Conservation (phyloP, 2,888 invertebrate species). For the Diadromus collaris region DNA sequence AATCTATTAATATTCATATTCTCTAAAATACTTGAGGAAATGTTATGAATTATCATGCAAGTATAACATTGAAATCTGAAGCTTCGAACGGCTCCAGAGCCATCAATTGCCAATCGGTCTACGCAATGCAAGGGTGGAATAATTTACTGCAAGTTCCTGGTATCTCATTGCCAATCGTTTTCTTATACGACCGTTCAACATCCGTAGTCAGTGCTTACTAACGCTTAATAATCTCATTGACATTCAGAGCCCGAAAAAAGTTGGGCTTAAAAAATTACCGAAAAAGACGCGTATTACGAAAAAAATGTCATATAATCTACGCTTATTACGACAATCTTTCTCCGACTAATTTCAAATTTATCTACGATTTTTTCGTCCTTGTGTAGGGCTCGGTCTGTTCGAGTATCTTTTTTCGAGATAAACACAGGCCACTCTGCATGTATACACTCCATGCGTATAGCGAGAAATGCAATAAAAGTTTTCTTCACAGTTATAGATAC, state of each 20-base stretch:
- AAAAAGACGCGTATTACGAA: conserved; percentile 18
- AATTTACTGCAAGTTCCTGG: not conserved
- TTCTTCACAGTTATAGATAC: conserved; percentile 76
- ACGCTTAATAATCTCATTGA: conserved; percentile 36
- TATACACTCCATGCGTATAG: conserved; percentile 50
- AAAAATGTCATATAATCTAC: conserved; percentile 22
- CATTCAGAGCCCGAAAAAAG: conserved; percentile 31
- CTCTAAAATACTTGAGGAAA: not conserved
- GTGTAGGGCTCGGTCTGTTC: conserved; percentile 3
- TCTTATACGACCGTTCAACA: conserved; percentile 8
- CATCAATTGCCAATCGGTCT: not conserved
- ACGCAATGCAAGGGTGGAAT: conserved; percentile 4
- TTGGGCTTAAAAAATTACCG: conserved; percentile 20
- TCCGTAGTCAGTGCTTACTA: not conserved
- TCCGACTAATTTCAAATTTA: conserved; percentile 19
- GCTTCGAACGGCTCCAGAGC: not conserved
- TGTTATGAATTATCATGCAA: not conserved
- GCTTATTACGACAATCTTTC: conserved; percentile 11
- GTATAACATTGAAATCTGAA: not conserved
- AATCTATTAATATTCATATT: not conserved
- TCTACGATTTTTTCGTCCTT: conserved; percentile 6
- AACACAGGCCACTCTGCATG: conserved; percentile 29
- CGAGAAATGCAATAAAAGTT: conserved; percentile 67
- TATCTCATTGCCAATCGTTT: conserved; percentile 3
- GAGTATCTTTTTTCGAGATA: conserved; percentile 21